phyloP scores from a whole-genome alignment of 2,888 invertebrate genomes.

The Chymomyza amoena region DNA sequence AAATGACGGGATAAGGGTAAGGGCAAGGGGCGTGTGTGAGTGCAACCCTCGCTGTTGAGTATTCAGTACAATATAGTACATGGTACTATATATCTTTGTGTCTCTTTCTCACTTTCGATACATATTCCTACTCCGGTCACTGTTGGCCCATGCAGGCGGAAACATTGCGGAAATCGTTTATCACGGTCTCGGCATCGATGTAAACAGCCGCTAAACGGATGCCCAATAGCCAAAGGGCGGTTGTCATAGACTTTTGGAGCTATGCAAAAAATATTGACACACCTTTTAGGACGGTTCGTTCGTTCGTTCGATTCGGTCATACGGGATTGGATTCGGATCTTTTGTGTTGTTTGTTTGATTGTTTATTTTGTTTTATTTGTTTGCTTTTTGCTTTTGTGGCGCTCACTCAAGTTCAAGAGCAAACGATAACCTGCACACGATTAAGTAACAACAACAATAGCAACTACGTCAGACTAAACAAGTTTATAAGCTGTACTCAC shows the following conservation, averaged over 20 bases:
- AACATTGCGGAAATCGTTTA: slow-evolving; percentile 74
- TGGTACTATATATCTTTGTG: not conserved
- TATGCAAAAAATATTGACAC: slow-evolving; percentile 13
- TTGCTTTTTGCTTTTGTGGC: slow-evolving; percentile 35
- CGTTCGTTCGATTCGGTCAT: too few relatives aligned
- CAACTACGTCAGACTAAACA: slow-evolving; percentile 44
- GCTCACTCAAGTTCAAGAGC: slow-evolving; percentile 73
- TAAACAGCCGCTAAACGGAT: slow-evolving; percentile 11
- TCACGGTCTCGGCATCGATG: slow-evolving; percentile 66
- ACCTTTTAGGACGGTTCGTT: slow-evolving; percentile 28
- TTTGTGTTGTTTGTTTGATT: slow-evolving; percentile 34
- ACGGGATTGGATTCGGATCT: not conserved
- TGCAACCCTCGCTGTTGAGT: not conserved
- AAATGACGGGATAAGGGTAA: not conserved
- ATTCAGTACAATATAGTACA: not conserved
- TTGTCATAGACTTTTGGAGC: not conserved
- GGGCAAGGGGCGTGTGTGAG: not conserved
- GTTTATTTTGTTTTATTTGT: slow-evolving; percentile 26
- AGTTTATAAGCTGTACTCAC: slow-evolving; percentile 38
- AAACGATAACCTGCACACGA: slow-evolving; percentile 66
- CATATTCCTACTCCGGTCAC: not conserved
- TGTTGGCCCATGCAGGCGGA: slow-evolving; percentile 32
- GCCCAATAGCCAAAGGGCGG: not conserved
- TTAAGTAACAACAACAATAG: slow-evolving; percentile 56
- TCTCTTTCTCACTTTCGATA: not conserved